Base-by-base conservation (phyloP, 2,797 vertebrate genomes). In the Pseudomugil gertrudae region DNA sequence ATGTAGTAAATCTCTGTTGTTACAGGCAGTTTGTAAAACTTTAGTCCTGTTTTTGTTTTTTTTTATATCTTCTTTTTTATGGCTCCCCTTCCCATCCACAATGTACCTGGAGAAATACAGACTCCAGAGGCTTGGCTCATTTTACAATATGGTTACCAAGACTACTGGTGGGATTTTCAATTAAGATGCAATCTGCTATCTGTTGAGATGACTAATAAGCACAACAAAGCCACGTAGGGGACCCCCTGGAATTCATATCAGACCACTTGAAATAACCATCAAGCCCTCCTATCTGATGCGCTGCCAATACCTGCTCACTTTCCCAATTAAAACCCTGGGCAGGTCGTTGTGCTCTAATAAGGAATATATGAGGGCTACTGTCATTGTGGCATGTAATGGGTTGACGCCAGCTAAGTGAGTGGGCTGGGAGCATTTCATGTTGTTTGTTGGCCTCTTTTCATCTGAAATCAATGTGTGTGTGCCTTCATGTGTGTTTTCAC, bases 171-270 rank as follows among this genome's bases (percentile, higher is more conserved):
- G 91, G 89, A 91, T 89, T 92, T 92, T 84, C 87, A 93, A 94
- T 93, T 93, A 93, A 92, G 89, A 90, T 88, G 71, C 89, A 90
- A 91, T 93, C 90, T 92, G 91, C 88, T 92, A 90, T 91, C 92
- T 90, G 81, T 82, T 91, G 83, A 83, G 84, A 90, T 66, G 85
- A 93, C 87, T 93, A 93, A 93, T 92, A 92, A 91, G 86, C 88
- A 89, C 85, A 92, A 89, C 92, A 92, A 86, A 91, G 87, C 76
- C 76, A 83, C 78, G 66, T 74, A 86, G 79, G 74, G 72, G 78
- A 85, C 90, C 89, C 84, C 89, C 82, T 84, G 88, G 87, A 92
- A 92, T 92, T 92, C 77, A 84, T 91, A 92, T 91, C 89, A 91
- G 89, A 79, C 87, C 89, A 89, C 88, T 92, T 69, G 70, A 90